These are phyloP conservation scores for Tethya wilhelma DNA, from an alignment of 37 sponge, comb jelly and placozoan genomes.

Conservation along the genomic window DNA sequence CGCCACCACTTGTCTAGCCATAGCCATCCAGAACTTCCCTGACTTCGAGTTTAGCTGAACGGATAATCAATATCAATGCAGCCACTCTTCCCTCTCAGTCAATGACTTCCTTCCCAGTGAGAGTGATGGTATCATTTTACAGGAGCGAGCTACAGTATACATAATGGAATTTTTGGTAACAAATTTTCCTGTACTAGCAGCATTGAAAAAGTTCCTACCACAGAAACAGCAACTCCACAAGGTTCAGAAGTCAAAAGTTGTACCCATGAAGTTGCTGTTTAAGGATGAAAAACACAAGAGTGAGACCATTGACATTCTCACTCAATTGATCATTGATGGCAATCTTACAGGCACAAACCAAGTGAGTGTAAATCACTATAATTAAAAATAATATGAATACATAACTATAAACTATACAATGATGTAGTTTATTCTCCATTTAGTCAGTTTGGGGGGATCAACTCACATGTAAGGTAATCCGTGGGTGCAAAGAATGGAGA, in stretches of 20 bases:
- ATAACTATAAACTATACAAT: background rate
- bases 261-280: conserved; percentile 29
- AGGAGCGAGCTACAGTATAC: conserved; percentile 3
- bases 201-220: background rate
- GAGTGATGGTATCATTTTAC: background rate
- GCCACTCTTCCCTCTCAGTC: background rate
- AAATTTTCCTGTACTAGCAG: background rate
- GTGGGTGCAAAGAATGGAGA: background rate
- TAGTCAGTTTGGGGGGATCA: conserved; percentile 5
- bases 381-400: background rate
- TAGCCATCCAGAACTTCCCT: conserved; percentile 6
- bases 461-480: conserved; percentile 2
- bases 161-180: conserved; percentile 23
- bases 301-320: conserved; percentile 29
- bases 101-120: conserved; percentile 29
- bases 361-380: background rate
- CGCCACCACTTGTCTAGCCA: conserved; percentile 13
- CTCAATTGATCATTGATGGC: background rate
- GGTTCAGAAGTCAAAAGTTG: conserved; percentile 13
- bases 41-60: conserved; percentile 13
- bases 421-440: background rate
- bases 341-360: conserved; percentile 2
- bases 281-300: conserved; percentile 21
- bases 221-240: background rate
- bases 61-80: background rate